These are phyloP conservation scores for Glomeris marginata DNA, from an alignment of 2,888 invertebrate genomes.

Conservation along the genomic window DNA sequence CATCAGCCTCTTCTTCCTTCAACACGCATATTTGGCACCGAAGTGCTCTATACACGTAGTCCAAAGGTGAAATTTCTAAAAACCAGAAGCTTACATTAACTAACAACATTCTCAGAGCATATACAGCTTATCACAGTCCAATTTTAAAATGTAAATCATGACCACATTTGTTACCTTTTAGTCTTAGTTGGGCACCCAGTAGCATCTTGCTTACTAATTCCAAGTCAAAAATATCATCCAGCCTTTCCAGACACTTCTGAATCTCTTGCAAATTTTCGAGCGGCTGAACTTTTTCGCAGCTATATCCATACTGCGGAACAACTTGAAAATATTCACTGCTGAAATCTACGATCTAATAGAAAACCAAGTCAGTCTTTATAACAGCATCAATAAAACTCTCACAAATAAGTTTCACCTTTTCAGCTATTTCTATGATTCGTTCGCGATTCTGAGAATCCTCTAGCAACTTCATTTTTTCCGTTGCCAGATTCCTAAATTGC, in stretches of 20 bases:
- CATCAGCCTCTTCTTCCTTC: constrained; percentile 28
- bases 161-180: constrained; percentile 26
- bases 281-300: constrained; percentile 30
- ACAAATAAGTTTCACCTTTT: constrained; percentile 18
- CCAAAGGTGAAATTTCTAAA: constrained; percentile 31
- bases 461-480: constrained; percentile 16
- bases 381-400: background rate
- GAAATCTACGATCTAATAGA: constrained; percentile 27
- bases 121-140: too few relatives aligned
- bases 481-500: constrained; percentile 12
- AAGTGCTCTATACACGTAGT: constrained; percentile 34
- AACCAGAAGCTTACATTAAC: too few relatives aligned
- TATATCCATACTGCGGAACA: constrained; percentile 34
- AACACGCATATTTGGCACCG: constrained; percentile 29
- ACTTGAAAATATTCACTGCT: constrained; percentile 35
- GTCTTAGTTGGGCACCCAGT: constrained; percentile 26
- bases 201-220: constrained; percentile 30
- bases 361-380: background rate
- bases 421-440: constrained; percentile 23
- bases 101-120: too few relatives aligned
- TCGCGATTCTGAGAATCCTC: constrained; percentile 14
- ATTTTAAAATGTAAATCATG: too few relatives aligned
- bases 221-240: constrained; percentile 30
- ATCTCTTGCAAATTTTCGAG: constrained; percentile 25
- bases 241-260: constrained; percentile 24